Base-by-base conservation (phyloP, 2,797 vertebrate species). In the Hyperoplus immaculatus region DNA sequence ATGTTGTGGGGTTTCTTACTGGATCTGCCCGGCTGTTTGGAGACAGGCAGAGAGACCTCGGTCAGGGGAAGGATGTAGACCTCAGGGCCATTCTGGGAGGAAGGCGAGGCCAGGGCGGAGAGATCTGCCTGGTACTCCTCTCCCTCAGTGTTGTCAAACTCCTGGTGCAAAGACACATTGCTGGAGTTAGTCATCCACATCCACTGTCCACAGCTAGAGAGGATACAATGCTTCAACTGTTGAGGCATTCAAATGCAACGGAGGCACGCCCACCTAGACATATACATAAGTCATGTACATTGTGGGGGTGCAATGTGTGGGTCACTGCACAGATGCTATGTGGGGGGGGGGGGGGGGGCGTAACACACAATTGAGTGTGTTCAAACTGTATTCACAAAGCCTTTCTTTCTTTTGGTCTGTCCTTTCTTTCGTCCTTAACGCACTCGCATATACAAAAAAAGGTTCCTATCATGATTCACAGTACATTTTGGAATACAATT, bases 1-100 rank as follows among this genome's bases (percentile, higher is more conserved):
- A 5, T 53, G 54, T 53, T 43, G 65, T 72, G 76, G 46, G 5
- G 46, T 36, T 67, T 85, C 95, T 96, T 97, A 99, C 98, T 97
- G 95, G 98, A 96, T 94, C 96, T 96, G 66, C 96, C 96, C 0
- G 97, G 97, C 94, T 99, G 98, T 93, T 97, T 97, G 93, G 98
- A 97, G 93, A 97, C 97, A 63, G 97, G 97, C 84, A 98, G 91
- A 29, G 97, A 98, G 83, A 99, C 96, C 93, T 99, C 97, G 0
- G 97, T 98, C 89, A 99, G 98, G 1, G 98, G 98, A 83, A 99
- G 95, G 84, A 99, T 96, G 7, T 99, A 99, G 83, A 99, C 98
- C 78, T 99, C 97, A 0, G 97, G 96, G 77, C 97, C 97, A 87
- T 96, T 96, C 93, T 96, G 97, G 3, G 95, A 91, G 14, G 94